phyloP scores from a whole-genome alignment of 2,888 invertebrate genomes.

The Brassicogethes aeneus region DNA sequence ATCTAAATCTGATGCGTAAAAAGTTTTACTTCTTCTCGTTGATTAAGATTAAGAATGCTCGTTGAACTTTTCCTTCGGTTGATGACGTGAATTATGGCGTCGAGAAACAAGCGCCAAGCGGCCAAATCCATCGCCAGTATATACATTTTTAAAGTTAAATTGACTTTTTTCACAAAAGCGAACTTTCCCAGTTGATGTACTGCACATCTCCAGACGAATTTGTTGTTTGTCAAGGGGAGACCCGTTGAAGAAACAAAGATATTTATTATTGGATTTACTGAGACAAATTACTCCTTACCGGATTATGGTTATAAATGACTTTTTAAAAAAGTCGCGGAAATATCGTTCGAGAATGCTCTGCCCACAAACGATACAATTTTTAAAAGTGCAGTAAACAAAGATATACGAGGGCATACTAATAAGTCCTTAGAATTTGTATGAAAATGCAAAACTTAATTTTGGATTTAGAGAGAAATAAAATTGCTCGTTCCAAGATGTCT shows the following conservation, averaged over 20 bases:
- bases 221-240: not conserved
- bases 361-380: no score
- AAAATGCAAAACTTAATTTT: no score
- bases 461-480: no score
- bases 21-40: not conserved
- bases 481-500: no score
- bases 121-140: not conserved
- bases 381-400: no score
- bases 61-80: not conserved
- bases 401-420: no score
- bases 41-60: no score
- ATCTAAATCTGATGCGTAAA: no score
- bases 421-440: no score
- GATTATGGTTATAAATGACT: not conserved
- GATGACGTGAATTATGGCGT: not conserved
- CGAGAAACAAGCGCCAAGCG: not conserved
- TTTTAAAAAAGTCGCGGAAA: not conserved
- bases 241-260: not conserved
- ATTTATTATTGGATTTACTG: not conserved
- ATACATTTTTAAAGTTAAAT: constrained; percentile 1
- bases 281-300: not conserved
- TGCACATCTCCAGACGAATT: not conserved
- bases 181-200: not conserved
- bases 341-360: no score
- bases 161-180: not conserved